Percentiles rank a stretch among this genome's conserved stretches.
phyloP scores from a whole-genome alignment of 2,113 vertebrate species.

The Phasianus colchicus region DNA sequence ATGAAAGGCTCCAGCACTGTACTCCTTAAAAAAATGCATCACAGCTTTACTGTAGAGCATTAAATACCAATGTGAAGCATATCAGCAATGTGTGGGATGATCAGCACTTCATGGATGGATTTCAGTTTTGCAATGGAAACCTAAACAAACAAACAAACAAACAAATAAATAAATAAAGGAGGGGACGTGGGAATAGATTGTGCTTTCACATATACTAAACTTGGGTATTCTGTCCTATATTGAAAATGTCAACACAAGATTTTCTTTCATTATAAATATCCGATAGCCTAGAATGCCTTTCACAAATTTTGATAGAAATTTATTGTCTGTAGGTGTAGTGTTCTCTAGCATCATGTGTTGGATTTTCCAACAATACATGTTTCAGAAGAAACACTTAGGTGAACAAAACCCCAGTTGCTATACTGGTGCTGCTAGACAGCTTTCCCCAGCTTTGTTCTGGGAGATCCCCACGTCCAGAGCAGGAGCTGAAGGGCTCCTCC shows the following conservation, averaged over 20 bases:
- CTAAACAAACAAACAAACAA: too few relatives aligned
- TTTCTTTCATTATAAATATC: neutral
- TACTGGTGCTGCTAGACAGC: neutral
- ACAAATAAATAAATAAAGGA: neutral
- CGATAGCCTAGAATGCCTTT: neutral
- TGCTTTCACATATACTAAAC: neutral
- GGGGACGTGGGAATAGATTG: neutral
- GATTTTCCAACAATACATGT: neutral
- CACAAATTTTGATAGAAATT: neutral
- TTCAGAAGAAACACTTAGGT: neutral
- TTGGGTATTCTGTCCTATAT: neutral
- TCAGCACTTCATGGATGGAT: neutral
- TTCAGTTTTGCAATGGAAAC: neutral
- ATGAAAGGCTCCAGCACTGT: neutral
- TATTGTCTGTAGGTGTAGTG: neutral
- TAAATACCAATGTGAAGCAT: neutral
- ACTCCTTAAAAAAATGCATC: neutral
- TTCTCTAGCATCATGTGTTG: neutral
- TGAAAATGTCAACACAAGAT: neutral
- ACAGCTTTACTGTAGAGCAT: neutral
- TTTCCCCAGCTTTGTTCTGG: neutral
- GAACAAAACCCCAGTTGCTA: neutral
- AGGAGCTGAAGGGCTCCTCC: too few relatives aligned
- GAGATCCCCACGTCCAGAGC: neutral
- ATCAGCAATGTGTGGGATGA: neutral